These are phyloP conservation scores for Brachyalestes nurse DNA, from an alignment of 2,797 vertebrate genomes.

Conservation along the genomic window DNA sequence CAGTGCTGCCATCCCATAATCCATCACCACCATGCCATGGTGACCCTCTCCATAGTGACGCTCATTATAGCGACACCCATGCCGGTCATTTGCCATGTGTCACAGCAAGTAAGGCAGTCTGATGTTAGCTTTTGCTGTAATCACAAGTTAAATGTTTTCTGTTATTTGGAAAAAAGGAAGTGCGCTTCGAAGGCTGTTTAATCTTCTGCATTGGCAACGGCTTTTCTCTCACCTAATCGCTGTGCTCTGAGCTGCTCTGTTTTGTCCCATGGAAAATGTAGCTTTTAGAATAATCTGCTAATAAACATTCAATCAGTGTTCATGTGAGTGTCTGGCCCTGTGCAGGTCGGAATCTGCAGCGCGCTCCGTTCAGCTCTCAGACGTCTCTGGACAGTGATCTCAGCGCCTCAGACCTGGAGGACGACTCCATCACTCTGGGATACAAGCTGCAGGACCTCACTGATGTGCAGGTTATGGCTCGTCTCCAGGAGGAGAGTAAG, in stretches of 20 bases:
- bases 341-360: conserved; percentile 68
- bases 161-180: not conserved
- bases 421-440: conserved; percentile 87
- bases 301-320: not conserved
- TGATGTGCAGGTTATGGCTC: conserved; percentile 96
- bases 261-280: not conserved
- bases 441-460: conserved; percentile 95
- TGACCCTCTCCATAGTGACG: conserved; percentile 20
- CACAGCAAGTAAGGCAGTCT: conserved; percentile 2
- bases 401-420: conserved; percentile 82
- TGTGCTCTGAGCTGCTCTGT: not conserved
- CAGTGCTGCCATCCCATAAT: conserved; percentile 18
- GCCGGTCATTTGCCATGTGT: conserved; percentile 15
- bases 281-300: not conserved
- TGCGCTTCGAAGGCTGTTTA: not conserved
- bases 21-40: conserved; percentile 13
- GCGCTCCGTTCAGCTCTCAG: conserved; percentile 82
- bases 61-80: conserved; percentile 23
- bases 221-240: not conserved
- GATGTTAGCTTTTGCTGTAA: conserved; percentile 10
- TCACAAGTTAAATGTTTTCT: not conserved
- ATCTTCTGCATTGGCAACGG: not conserved
- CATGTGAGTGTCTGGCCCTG: not conserved
- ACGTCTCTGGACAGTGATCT: conserved; percentile 86
- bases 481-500: conserved; percentile 97